phyloP scores from a whole-genome alignment of 1,140 invertebrate genomes.

The Aphelenchoides avenae region DNA sequence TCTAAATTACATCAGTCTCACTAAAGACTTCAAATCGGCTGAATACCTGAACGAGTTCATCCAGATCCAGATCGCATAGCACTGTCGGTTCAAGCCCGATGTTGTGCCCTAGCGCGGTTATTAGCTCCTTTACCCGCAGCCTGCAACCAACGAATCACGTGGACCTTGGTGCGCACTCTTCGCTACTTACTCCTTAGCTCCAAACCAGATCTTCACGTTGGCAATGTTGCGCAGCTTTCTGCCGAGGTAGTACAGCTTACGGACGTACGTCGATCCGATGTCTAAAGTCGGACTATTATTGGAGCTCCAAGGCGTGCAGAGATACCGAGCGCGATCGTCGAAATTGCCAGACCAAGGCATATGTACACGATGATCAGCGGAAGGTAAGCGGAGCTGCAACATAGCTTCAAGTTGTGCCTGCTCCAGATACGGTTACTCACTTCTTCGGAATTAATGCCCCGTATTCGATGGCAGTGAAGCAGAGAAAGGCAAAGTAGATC shows the following conservation, averaged over 20 bases:
- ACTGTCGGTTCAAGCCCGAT: conserved; percentile 50
- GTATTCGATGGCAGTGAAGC: conserved; percentile 56
- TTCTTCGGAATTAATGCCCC: conserved; percentile 48
- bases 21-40: conserved; percentile 10
- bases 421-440: conserved; percentile 1
- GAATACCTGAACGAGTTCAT: conserved; percentile 42
- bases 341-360: conserved; percentile 53
- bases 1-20: conserved; percentile 24
- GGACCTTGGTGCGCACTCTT: neutral
- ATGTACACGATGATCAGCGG: conserved; percentile 51
- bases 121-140: conserved; percentile 45
- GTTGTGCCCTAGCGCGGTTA: conserved; percentile 50
- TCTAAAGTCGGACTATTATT: conserved; percentile 28
- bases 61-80: conserved; percentile 48
- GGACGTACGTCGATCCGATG: conserved; percentile 52
- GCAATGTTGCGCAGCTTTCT: conserved; percentile 50
- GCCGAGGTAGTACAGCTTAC: conserved; percentile 50
- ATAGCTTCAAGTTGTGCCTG: neutral
- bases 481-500: conserved; percentile 57
- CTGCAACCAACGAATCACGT: conserved; percentile 32
- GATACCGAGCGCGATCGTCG: conserved; percentile 55
- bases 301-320: no score
- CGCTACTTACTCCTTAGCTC: conserved; percentile 46
- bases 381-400: conserved; percentile 43
- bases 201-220: conserved; percentile 54